Conservation (phyloP, 2,888 invertebrate species). For the Melanophora roralis region DNA sequence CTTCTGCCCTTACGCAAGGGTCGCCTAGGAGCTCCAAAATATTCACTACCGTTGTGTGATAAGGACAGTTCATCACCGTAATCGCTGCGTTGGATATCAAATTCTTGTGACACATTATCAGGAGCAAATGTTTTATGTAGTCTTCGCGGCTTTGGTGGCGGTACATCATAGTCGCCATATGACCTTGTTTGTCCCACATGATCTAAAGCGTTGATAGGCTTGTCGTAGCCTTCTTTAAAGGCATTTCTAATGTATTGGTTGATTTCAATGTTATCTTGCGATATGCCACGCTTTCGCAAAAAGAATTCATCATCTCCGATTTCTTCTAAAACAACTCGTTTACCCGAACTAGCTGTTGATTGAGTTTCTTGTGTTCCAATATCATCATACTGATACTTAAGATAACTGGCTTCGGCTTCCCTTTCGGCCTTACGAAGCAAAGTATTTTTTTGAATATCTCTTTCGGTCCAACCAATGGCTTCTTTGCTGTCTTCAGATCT, state of each 20-base stretch:
- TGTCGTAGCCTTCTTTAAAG: constrained; percentile 84
- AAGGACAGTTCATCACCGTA: constrained; percentile 75
- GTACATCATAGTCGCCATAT: constrained; percentile 74
- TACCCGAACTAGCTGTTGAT: constrained; percentile 81
- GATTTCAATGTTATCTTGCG: constrained; percentile 86
- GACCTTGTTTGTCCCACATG: constrained; percentile 79
- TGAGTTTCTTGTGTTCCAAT: constrained; percentile 78
- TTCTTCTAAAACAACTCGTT: constrained; percentile 87
- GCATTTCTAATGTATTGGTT: constrained; percentile 87
- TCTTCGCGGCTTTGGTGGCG: constrained; percentile 76
- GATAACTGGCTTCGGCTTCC: constrained; percentile 74
- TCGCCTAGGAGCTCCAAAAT: constrained; percentile 76
- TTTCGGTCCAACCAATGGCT: constrained; percentile 76
- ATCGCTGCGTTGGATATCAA: constrained; percentile 72
- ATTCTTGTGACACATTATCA: constrained; percentile 72
- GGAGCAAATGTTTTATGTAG: constrained; percentile 71
- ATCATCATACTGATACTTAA: constrained; percentile 70
- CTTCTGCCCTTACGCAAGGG: constrained; percentile 79
- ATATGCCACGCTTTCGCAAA: constrained; percentile 88
- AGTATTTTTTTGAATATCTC: constrained; percentile 75
- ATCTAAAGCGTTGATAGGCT: constrained; percentile 81
- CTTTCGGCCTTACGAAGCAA: constrained; percentile 72
- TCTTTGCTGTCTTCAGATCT: constrained; percentile 76
- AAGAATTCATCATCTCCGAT: constrained; percentile 93
- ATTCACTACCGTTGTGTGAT: constrained; percentile 75